phyloP scores from a whole-genome alignment of 2,888 invertebrate genomes.

The Cylloceria caligata region DNA sequence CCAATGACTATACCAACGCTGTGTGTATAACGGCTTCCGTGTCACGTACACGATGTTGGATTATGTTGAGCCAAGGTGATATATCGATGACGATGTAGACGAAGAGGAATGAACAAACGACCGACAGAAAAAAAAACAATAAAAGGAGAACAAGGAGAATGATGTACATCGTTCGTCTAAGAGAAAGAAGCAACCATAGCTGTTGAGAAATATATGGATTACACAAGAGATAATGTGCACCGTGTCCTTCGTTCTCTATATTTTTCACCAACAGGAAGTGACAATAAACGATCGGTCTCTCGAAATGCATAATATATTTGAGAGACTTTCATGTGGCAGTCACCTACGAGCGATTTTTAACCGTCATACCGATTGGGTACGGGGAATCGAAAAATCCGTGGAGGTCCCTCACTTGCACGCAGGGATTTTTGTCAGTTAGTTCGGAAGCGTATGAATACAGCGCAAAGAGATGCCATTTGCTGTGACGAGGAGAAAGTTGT shows the following conservation, averaged over 20 bases:
- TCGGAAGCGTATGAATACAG: background rate
- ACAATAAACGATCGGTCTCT: background rate
- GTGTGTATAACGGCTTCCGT: background rate
- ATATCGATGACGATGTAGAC: conserved; percentile 16
- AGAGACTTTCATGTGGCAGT: background rate
- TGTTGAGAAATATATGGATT: background rate
- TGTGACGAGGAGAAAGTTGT: conserved; percentile 63
- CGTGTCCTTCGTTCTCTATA: background rate
- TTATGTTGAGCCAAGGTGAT: conserved; percentile 7
- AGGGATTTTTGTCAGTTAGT: background rate
- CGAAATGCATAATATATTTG: conserved; percentile 11
- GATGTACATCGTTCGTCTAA: background rate
- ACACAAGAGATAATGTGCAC: background rate
- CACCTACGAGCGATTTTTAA: conserved; percentile 8
- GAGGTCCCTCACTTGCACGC: background rate
- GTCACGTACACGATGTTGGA: background rate
- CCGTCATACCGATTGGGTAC: conserved; percentile 1
- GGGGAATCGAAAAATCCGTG: background rate
- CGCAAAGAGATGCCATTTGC: conserved; percentile 2
- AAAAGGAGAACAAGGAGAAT: background rate
- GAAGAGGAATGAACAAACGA: background rate
- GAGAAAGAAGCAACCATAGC: background rate
- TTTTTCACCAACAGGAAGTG: background rate
- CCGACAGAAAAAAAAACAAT: background rate
- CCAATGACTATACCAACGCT: background rate